Evolutionary conservation across 1,140 invertebrate species (phyloP), one percentile per base, ranked within the genome.

Genomic region (Chironomus striatipennis): DNA sequence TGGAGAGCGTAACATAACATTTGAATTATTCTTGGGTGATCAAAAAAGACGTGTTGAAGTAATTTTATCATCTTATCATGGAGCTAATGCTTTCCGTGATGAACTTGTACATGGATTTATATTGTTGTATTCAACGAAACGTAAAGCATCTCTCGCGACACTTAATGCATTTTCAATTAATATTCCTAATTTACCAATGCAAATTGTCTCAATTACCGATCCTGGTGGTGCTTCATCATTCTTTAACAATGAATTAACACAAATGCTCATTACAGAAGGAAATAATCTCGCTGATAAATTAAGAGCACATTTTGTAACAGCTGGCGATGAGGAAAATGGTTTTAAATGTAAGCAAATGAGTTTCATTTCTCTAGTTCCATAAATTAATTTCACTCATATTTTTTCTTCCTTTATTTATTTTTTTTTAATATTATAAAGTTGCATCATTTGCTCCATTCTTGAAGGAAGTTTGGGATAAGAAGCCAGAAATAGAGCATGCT

Each of bases 391-490:
- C 24, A 34, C 24, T 34, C 24, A 34, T 34, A 34, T 2, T 34
- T 34, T 34, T 34, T 5, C 24, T 34, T 34, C 24, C 24, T 42
- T 12, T 67, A 74, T 47, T 75, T 34, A 64, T 7, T 76, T 8
- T 18, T 75, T 76, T 77, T 34, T 34, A 76, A 74, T 75, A 72
- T 76, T 76, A 85, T 88, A 3, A 82, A 96, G 94, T 94, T 79
- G 93, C 94, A 64, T 96, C 96, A 83, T 98, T 96, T 82, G 95
- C 93, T 72, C 95, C 94, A 73, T 98, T 98, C 84, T 95, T 98
- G 83, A 95, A 96, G 82, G 93, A 95, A 83, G 94, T 95, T 15
- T 97, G 94, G 94, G 94, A 97, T 79, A 93, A 95, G 78, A 97
- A 98, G 78, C 93, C 93, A 43, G 93, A 97, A 84, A 96, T 97